Evolutionary conservation across 1,140 invertebrate species (phyloP).

Genomic region (Rhyzopertha dominica): DNA sequence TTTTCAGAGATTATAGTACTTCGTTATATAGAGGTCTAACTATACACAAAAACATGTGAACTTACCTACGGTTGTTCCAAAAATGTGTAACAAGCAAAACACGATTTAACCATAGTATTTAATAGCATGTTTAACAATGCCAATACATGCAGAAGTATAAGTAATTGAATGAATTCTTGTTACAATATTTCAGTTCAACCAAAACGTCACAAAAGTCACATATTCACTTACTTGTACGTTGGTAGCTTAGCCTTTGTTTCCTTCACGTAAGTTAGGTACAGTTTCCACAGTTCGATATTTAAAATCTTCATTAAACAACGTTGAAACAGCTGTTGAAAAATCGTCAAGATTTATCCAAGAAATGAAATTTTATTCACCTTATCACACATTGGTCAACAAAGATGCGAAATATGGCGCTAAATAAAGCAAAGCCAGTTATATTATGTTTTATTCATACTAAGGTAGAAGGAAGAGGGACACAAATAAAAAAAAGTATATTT

Average conservation of each 20-base stretch:
- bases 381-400: conserved; percentile 34
- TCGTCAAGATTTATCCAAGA: no score
- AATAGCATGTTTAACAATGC: no score
- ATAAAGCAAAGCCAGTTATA: conserved; percentile 21
- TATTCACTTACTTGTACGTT: conserved; percentile 91
- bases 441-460: conserved; percentile 13
- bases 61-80: no score
- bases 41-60: no score
- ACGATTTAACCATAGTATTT: no score
- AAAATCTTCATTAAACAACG: conserved; percentile 96
- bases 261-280: conserved; percentile 96
- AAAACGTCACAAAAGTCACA: no score
- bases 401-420: conserved; percentile 23
- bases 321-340: conserved; percentile 82
- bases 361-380: not conserved
- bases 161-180: no score
- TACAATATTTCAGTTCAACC: no score
- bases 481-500: conserved; percentile 25
- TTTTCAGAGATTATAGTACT: no score
- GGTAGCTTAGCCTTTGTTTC: conserved; percentile 92
- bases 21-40: no score
- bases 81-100: no score
- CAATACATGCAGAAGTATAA: no score
- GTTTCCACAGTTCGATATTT: conserved; percentile 98
- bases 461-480: conserved; percentile 4